Evolutionary conservation across 2,113 vertebrate species (phyloP).

Genomic region (Siniperca knerii): DNA sequence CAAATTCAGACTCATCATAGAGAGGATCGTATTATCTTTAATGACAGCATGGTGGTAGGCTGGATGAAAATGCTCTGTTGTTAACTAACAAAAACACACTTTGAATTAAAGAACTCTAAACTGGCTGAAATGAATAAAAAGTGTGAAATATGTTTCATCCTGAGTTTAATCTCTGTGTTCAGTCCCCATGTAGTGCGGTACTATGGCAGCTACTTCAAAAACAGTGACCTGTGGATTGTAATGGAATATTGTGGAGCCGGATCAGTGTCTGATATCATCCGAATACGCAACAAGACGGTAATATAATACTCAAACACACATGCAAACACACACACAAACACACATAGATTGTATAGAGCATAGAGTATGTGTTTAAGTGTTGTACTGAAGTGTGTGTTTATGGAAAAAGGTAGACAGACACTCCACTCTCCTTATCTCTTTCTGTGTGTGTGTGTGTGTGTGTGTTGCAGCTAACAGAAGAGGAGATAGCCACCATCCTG

Average conservation of each 20-base stretch:
- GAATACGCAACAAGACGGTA: constrained; percentile 96
- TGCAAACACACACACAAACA: not conserved
- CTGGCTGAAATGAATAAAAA: not conserved
- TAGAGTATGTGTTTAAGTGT: too few species aligned
- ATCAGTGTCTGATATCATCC: constrained; percentile 94
- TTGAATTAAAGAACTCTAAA: not conserved
- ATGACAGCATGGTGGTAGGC: not conserved
- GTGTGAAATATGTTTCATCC: too few species aligned
- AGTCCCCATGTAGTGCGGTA: constrained; percentile 95
- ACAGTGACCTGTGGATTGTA: constrained; percentile 97
- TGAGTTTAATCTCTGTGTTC: constrained; percentile 11
- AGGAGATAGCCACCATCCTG: constrained; percentile 92
- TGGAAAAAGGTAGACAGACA: not conserved
- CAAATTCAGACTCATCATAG: too few species aligned
- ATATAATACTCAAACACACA: constrained; percentile 15
- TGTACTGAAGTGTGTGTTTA: not conserved
- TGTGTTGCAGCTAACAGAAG: constrained; percentile 89
- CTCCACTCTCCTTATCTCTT: too few species aligned
- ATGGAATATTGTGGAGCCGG: constrained; percentile 97
- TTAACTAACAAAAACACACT: not conserved
- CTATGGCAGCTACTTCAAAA: constrained; percentile 97
- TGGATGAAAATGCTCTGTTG: not conserved
- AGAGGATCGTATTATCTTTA: too few species aligned
- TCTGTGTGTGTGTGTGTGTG: not conserved
- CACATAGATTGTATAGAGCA: not conserved